Evolutionary conservation across 2,113 vertebrate species (phyloP).

Genomic region (Falcunculus frontatus): DNA sequence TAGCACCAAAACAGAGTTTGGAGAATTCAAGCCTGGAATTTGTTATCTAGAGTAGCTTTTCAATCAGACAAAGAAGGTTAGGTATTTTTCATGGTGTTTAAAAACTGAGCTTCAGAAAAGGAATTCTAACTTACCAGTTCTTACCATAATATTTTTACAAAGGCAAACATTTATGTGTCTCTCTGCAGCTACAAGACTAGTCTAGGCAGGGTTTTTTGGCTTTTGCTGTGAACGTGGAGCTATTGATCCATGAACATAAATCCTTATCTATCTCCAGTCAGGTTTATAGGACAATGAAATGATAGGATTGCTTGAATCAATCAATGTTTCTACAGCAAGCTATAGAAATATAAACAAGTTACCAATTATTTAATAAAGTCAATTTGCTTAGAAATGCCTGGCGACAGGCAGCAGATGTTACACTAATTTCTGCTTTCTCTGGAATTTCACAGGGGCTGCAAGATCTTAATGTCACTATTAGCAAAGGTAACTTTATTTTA

Average conservation of each 20-base stretch:
- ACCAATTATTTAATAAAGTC: constrained; percentile 39
- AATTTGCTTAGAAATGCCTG: constrained; percentile 36
- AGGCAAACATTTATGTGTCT: background rate
- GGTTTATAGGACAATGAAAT: constrained; percentile 52
- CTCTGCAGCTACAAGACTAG: background rate
- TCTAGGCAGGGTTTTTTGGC: background rate
- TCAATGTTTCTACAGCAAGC: constrained; percentile 40
- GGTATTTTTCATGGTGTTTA: background rate
- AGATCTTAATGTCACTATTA: constrained; percentile 29
- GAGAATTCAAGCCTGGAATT: background rate
- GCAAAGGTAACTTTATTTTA: constrained; percentile 54
- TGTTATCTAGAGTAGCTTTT: background rate
- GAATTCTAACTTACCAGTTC: background rate
- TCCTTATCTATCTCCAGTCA: constrained; percentile 47
- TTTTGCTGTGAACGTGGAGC: background rate
- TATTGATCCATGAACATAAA: constrained; percentile 49
- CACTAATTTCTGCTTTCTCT: constrained; percentile 33
- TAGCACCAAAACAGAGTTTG: background rate
- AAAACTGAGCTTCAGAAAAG: background rate
- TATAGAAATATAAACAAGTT: constrained; percentile 51
- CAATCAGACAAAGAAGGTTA: background rate
- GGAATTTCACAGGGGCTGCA: constrained; percentile 28
- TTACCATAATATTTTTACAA: background rate
- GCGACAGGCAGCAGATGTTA: background rate
- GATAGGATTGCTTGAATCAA: constrained; percentile 33